Evolutionary conservation across 2,888 invertebrate genomes (phyloP), one percentile per base, ranked within the genome.

Genomic region (Heliothis peltigera): DNA sequence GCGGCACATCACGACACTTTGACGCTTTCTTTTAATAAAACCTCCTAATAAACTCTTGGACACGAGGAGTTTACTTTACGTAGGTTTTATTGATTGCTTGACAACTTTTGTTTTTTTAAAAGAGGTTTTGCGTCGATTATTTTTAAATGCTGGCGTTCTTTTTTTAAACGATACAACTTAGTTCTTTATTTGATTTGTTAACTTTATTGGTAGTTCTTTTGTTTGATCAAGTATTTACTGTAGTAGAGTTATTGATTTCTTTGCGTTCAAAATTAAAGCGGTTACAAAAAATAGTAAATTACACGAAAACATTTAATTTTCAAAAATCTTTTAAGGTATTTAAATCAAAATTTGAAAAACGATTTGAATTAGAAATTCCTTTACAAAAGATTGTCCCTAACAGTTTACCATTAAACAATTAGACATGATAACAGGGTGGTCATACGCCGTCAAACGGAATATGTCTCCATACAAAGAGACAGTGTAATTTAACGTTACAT

Each of bases 11-110:
- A 76, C 78, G 81, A 83, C 83, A 82, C 84, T 84, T 79, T 82
- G 74, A 82, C 83, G 80, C 82, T 77, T 84, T 85, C 85, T 86
- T 87, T 91, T 91, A 89, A 91, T 91, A 88, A 90, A 86, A 81
- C 77, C 69, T 60, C 47, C 59, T 66, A 78, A 71, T 78, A 77
- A 77, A 79, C 65, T 70, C 32, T 66, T 17, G 42, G 44, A 65
- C 58, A 64, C 53, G n/a, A 1, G 48, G 47, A 28, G 18, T 67
- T 65, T 52, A 10, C 42, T 61, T 53, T 54, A 59, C 48, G 21
- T 43, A 25, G 32, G 35, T 68, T 39, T 46, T 59, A 52, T 68
- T 73, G 42, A 57, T 58, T 51, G 28, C 15, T 25, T 18, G 6
- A 35, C 4, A 0, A n/a, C 22, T 54, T n/a, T 21, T 28, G 6